Evolutionary conservation across 2,113 vertebrate genomes (phyloP).

Genomic region (Zosterops hypoxanthus): DNA sequence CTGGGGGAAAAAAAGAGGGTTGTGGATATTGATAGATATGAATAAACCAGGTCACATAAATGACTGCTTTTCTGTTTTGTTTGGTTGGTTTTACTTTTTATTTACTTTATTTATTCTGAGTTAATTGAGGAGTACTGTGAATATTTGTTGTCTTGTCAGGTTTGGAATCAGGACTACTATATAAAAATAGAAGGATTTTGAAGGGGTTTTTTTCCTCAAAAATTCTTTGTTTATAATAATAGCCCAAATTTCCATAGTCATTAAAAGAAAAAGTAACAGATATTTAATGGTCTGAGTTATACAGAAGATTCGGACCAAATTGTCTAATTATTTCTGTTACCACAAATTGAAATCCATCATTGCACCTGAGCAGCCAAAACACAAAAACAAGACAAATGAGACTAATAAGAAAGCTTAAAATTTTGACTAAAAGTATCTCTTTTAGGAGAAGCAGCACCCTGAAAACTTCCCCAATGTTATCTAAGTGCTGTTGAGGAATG

Average conservation of each 20-base stretch:
- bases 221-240: background rate
- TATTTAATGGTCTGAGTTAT: background rate
- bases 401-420: background rate
- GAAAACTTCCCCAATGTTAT: background rate
- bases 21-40: background rate
- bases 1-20: accelerated
- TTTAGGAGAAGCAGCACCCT: background rate
- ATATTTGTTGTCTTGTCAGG: background rate
- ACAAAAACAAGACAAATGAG: background rate
- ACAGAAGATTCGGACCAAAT: background rate
- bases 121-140: background rate
- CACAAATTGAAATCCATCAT: background rate
- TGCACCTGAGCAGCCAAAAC: background rate
- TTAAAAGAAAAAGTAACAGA: background rate
- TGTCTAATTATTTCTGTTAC: background rate
- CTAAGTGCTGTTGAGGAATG: background rate
- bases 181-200: background rate
- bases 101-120: background rate
- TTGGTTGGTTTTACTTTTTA: background rate
- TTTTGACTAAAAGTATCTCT: background rate
- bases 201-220: background rate
- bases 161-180: background rate
- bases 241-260: background rate
- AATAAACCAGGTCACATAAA: background rate
- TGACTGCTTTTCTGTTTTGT: accelerated